These are phyloP conservation scores for Hozukius guyotensis DNA, from an alignment of 2,797 vertebrate genomes.

Conservation along the genomic window DNA sequence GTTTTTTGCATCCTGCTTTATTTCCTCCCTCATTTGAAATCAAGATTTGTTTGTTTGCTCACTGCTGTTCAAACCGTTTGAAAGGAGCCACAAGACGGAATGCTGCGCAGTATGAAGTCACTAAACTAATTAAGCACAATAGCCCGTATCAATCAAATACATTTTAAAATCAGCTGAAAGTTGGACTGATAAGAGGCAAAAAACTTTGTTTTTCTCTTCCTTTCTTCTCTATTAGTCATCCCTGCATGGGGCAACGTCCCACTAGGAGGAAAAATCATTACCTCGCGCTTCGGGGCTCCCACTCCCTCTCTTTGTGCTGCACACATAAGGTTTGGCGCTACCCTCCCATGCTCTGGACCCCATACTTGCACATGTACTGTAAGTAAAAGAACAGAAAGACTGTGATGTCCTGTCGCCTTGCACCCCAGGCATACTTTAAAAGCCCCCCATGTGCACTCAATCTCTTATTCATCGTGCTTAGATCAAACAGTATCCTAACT, in stretches of 20 bases:
- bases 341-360: background rate
- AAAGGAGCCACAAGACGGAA: conserved; percentile 10
- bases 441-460: conserved; percentile 15
- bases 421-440: conserved; percentile 14
- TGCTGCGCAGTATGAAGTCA: conserved; percentile 7
- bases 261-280: conserved; percentile 49
- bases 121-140: conserved; percentile 22
- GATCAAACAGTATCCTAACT: conserved; percentile 36
- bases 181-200: conserved; percentile 11
- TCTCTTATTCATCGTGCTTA: conserved; percentile 26
- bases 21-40: background rate
- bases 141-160: conserved; percentile 2
- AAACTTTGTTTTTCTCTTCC: conserved; percentile 1
- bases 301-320: conserved; percentile 18
- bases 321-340: background rate
- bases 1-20: background rate
- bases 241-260: conserved; percentile 13
- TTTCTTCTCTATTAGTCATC: conserved; percentile 28
- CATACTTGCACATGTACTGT: background rate
- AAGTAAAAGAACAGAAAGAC: conserved; percentile 20
- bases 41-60: conserved; percentile 8
- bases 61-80: background rate
- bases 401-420: conserved; percentile 9
- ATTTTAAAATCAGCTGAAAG: conserved; percentile 21
- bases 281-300: conserved; percentile 24